Conservation (phyloP, 2,113 vertebrate genomes). For the Sakesphorus luctuosus region DNA sequence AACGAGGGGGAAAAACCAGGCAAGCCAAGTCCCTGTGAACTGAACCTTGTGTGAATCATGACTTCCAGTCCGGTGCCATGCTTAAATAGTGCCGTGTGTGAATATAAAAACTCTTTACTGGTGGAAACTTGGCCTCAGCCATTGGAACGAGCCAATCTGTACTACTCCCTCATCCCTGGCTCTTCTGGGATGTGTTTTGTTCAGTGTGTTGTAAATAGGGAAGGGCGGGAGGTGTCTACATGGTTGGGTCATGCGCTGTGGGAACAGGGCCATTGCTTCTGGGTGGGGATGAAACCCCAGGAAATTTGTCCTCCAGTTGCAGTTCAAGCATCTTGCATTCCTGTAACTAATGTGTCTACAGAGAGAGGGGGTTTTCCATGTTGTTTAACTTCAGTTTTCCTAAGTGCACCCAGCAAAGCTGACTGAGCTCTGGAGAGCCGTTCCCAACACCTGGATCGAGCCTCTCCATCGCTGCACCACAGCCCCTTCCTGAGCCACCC, state of each 20-base stretch:
- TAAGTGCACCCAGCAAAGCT: not conserved
- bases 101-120: conserved; percentile 31
- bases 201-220: conserved; percentile 17
- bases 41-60: conserved; percentile 47
- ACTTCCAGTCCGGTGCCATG: conserved; percentile 40
- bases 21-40: not conserved
- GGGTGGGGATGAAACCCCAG: conserved; percentile 33
- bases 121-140: conserved; percentile 67
- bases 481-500: not conserved
- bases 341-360: not conserved
- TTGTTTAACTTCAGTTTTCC: not conserved
- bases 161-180: conserved; percentile 2
- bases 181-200: conserved; percentile 21
- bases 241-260: not conserved
- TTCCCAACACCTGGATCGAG: not conserved
- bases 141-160: not conserved
- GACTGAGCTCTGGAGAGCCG: not conserved
- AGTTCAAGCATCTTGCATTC: not conserved
- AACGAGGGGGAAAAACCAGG: not conserved
- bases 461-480: not conserved
- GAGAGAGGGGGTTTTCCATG: not conserved
- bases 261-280: not conserved
- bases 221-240: not conserved
- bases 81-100: conserved; percentile 28
- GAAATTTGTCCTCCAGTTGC: not conserved